Percentiles rank a stretch among this genome's conserved stretches.
Conservation (phyloP, 1,140 invertebrate species). For the Anastatus disparis region DNA sequence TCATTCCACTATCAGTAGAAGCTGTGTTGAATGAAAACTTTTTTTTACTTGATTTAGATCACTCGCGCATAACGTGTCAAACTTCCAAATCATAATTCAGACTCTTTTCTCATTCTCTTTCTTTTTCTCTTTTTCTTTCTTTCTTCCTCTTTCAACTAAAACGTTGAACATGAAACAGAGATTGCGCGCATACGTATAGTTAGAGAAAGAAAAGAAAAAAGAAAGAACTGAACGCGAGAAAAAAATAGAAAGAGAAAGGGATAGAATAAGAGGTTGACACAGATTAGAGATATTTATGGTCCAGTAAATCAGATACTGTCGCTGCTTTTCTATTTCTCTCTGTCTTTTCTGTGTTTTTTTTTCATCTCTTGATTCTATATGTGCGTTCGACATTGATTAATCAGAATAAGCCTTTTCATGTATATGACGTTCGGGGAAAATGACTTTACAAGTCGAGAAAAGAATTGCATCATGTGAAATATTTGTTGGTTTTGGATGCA, state of each 20-base stretch:
- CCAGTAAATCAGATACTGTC: slow-evolving; percentile 57
- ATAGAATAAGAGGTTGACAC: slow-evolving; percentile 40
- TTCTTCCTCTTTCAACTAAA: slow-evolving; percentile 9
- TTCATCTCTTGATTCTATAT: no score
- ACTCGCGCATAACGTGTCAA: slow-evolving; percentile 8
- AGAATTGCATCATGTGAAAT: no score
- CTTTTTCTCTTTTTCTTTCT: background rate
- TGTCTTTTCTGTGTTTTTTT: slow-evolving; percentile 38
- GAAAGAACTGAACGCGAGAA: slow-evolving; percentile 24
- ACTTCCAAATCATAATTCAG: slow-evolving; percentile 35
- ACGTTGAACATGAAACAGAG: background rate
- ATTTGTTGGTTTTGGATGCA: no score
- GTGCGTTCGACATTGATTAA: slow-evolving; percentile 47
- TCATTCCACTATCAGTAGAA: no score
- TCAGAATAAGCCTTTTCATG: slow-evolving; percentile 45
- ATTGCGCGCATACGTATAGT: background rate
- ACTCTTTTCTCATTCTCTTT: background rate
- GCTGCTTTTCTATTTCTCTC: slow-evolving; percentile 39
- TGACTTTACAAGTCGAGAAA: no score
- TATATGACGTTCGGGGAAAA: no score
- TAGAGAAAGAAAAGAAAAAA: background rate
- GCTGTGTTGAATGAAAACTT: slow-evolving; percentile 14
- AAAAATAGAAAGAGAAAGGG: slow-evolving; percentile 27
- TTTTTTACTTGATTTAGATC: slow-evolving; percentile 36
- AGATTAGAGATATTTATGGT: slow-evolving; percentile 61